Percentiles rank a stretch among this genome's conserved stretches.
Evolutionary conservation across 2,797 vertebrate genomes (phyloP).

Genomic region (Rhinoraja longicauda): DNA sequence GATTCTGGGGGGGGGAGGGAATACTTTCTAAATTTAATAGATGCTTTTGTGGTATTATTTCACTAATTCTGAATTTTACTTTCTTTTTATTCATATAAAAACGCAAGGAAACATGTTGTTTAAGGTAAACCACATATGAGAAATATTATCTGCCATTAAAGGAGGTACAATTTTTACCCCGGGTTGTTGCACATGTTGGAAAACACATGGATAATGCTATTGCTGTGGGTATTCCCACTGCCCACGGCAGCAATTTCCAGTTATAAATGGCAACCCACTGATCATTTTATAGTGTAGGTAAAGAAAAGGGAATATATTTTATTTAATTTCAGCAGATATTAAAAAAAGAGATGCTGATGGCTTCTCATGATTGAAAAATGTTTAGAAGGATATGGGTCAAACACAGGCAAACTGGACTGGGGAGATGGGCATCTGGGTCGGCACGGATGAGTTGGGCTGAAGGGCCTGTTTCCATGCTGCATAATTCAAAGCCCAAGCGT

Average conservation of each 20-base stretch:
- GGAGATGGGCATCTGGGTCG: no score
- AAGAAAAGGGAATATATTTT: constrained; percentile 1
- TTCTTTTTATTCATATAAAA: neutral
- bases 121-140: neutral
- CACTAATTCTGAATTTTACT: neutral
- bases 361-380: neutral
- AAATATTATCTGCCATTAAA: neutral
- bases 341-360: neutral
- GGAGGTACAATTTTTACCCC: neutral
- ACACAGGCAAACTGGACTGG: no score
- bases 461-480: no score
- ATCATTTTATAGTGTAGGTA: neutral
- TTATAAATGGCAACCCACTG: neutral
- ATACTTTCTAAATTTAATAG: neutral
- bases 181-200: neutral
- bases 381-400: no score
- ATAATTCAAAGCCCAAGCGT: neutral
- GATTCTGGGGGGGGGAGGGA: neutral
- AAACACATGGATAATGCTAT: neutral
- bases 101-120: neutral
- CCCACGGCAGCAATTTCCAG: neutral
- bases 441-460: no score
- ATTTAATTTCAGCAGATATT: neutral
- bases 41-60: neutral
- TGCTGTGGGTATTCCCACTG: neutral